These are phyloP conservation scores for Sander lucioperca DNA, from an alignment of 2,113 vertebrate species.

Conservation along the genomic window DNA sequence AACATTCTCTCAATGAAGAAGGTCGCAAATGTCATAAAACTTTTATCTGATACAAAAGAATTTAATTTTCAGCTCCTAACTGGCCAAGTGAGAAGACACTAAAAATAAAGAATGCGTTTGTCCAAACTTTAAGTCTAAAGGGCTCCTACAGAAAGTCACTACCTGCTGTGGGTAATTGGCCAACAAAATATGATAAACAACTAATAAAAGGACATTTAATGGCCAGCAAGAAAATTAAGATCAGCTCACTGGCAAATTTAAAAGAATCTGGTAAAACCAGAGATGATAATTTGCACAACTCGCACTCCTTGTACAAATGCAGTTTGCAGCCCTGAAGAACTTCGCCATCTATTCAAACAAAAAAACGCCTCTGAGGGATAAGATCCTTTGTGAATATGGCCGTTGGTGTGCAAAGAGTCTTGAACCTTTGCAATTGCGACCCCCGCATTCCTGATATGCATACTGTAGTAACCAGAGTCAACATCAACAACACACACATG, in stretches of 20 bases:
- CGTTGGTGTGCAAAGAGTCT: background rate
- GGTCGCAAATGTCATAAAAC: background rate
- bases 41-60: background rate
- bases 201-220: background rate
- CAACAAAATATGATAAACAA: background rate
- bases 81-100: background rate
- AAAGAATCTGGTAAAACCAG: background rate
- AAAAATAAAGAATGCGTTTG: background rate
- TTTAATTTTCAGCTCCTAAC: background rate
- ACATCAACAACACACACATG: conserved; percentile 1
- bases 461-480: conserved; percentile 9
- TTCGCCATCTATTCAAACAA: background rate
- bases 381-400: background rate
- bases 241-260: background rate
- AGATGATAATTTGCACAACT: background rate
- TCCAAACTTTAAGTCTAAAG: too few species aligned
- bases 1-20: background rate
- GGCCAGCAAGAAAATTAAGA: background rate
- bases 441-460: background rate
- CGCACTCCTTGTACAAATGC: background rate
- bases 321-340: background rate
- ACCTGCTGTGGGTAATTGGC: background rate
- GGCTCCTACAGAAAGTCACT: background rate
- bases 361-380: background rate
- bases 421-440: background rate